These are phyloP conservation scores for Rotaria macrura DNA, from an alignment of 2,888 invertebrate genomes.

Conservation along the genomic window DNA sequence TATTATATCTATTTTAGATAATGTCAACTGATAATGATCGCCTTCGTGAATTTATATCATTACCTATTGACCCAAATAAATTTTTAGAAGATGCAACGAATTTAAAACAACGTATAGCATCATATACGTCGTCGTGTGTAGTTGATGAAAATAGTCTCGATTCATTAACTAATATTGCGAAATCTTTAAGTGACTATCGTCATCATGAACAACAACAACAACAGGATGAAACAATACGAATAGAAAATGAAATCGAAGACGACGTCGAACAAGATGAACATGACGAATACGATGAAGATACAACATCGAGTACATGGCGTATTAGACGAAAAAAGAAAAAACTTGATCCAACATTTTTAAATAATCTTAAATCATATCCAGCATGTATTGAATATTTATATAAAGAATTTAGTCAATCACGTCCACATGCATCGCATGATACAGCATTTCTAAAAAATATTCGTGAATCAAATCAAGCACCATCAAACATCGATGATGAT, in stretches of 20 bases:
- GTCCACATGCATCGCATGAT: slow-evolving; percentile 17
- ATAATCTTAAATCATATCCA: background rate
- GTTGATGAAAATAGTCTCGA: background rate
- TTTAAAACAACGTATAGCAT: background rate
- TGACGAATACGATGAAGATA: background rate
- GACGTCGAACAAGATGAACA: background rate
- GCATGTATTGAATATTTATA: slow-evolving; percentile 10
- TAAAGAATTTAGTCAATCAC: slow-evolving; percentile 9
- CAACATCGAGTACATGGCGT: background rate
- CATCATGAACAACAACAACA: background rate
- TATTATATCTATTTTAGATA: background rate
- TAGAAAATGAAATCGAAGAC: background rate
- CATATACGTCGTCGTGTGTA: background rate
- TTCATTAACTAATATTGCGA: background rate
- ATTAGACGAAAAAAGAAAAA: background rate
- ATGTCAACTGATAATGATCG: slow-evolving; percentile 3
- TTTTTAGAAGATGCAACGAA: background rate
- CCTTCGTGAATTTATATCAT: background rate
- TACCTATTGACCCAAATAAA: background rate
- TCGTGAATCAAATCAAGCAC: background rate
- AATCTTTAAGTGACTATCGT: background rate
- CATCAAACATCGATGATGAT: background rate
- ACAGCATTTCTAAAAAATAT: slow-evolving; percentile 21
- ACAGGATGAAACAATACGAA: background rate
- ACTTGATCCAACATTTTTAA: background rate